Evolutionary conservation across 2,113 vertebrate species (phyloP).

Genomic region (Todiramphus chloris): DNA sequence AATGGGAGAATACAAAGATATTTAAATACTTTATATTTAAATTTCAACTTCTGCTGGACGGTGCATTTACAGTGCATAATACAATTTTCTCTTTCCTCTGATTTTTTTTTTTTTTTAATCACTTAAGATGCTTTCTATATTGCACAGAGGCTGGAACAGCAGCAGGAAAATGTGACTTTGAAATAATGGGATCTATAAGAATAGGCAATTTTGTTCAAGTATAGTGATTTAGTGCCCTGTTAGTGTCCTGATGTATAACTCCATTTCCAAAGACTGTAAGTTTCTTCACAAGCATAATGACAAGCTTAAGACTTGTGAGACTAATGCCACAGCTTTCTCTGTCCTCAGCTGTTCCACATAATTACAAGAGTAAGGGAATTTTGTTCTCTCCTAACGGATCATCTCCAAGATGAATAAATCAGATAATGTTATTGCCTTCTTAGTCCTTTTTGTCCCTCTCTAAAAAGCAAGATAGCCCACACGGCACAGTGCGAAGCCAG

Average conservation of each 20-base stretch:
- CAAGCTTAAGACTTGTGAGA: constrained; percentile 54
- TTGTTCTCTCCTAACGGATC: background rate
- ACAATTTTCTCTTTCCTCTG: background rate
- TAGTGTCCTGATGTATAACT: constrained; percentile 63
- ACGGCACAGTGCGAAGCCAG: fast-evolving
- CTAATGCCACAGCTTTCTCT: constrained; percentile 23
- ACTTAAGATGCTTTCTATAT: background rate
- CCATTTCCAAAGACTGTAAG: constrained; percentile 21
- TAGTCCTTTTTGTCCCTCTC: background rate
- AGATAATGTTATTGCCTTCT: background rate
- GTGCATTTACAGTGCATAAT: background rate
- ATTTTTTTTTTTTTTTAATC: background rate
- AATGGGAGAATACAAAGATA: background rate
- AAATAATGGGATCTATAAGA: constrained; percentile 62
- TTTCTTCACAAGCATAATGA: constrained; percentile 53
- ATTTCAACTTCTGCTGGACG: background rate
- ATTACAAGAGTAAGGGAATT: constrained; percentile 49
- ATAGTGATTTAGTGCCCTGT: constrained; percentile 64
- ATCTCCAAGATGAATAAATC: constrained; percentile 52
- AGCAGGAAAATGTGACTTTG: constrained; percentile 53
- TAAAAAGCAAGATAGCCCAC: background rate
- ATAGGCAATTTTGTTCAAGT: constrained; percentile 64
- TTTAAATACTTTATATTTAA: background rate
- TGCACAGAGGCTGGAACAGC: background rate
- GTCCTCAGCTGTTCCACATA: constrained; percentile 39